Conservation (phyloP, 2,888 invertebrate genomes). For the Himalopsyche japonica region DNA sequence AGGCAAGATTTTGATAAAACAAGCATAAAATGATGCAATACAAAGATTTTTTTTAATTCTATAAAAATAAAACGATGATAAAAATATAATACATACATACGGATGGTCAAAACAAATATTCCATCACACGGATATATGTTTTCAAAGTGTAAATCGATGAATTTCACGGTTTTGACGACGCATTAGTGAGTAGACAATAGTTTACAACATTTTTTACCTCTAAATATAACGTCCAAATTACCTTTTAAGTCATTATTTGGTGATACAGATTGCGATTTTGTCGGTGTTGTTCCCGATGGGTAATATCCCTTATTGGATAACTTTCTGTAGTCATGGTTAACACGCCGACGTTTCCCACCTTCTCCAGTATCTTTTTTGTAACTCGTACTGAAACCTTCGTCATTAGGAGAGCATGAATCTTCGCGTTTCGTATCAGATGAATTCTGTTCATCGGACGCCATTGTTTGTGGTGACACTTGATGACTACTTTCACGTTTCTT, state of each 20-base stretch:
- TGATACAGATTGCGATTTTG: conserved; percentile 16
- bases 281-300: neutral
- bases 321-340: conserved; percentile 55
- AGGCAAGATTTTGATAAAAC: neutral
- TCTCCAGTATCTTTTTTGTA: conserved; percentile 54
- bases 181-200: neutral
- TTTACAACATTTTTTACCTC: neutral
- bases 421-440: conserved; percentile 56
- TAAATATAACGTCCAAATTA: neutral
- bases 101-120: neutral
- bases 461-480: conserved; percentile 49
- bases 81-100: neutral
- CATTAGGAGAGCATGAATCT: conserved; percentile 46
- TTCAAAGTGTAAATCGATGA: neutral
- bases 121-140: neutral
- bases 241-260: conserved; percentile 33
- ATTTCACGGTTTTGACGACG: neutral
- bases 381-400: conserved; percentile 39
- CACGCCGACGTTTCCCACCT: conserved; percentile 53
- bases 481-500: conserved; percentile 43
- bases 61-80: neutral
- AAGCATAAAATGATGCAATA: neutral
- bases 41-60: neutral
- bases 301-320: conserved; percentile 53
- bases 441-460: conserved; percentile 57